A percentile compares a stretch with the other conserved stretches of the same genome.
phyloP scores from a whole-genome alignment of 2,797 vertebrate genomes.

The Alouatta caraya region DNA sequence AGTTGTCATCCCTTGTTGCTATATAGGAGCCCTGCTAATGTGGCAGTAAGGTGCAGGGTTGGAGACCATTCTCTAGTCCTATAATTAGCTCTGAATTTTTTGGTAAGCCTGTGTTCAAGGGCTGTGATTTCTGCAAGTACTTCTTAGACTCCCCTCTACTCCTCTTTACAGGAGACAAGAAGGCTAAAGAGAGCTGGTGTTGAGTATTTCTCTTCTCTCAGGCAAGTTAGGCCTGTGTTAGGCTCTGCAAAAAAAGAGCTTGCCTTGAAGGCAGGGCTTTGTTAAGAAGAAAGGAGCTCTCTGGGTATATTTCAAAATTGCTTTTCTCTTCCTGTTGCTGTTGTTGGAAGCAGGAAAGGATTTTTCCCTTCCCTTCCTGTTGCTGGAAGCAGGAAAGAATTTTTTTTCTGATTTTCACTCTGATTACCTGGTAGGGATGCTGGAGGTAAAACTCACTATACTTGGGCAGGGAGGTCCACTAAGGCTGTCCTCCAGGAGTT shows the following conservation, averaged over 20 bases:
- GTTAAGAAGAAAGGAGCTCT: background rate
- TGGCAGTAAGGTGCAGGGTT: background rate
- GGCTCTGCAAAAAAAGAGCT: background rate
- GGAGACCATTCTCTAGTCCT: background rate
- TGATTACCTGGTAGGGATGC: background rate
- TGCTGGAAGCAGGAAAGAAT: background rate
- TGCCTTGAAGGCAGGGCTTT: background rate
- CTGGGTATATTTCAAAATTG: background rate
- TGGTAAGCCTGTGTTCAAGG: background rate
- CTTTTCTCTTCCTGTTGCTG: background rate
- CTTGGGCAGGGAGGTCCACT: background rate
- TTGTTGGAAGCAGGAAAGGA: too few relatives aligned
- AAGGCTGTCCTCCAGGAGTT: fast-evolving
- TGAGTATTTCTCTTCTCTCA: background rate
- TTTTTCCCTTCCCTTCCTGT: background rate
- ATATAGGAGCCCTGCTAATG: background rate
- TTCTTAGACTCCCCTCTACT: background rate
- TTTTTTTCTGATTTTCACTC: background rate
- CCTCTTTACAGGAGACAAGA: background rate
- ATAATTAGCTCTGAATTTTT: background rate
- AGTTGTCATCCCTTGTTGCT: background rate
- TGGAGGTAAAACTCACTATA: background rate
- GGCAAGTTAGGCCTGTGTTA: background rate
- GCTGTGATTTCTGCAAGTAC: background rate
- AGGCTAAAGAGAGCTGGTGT: background rate